Conservation (phyloP, 2,797 vertebrate species). For the Gouania willdenowi region DNA sequence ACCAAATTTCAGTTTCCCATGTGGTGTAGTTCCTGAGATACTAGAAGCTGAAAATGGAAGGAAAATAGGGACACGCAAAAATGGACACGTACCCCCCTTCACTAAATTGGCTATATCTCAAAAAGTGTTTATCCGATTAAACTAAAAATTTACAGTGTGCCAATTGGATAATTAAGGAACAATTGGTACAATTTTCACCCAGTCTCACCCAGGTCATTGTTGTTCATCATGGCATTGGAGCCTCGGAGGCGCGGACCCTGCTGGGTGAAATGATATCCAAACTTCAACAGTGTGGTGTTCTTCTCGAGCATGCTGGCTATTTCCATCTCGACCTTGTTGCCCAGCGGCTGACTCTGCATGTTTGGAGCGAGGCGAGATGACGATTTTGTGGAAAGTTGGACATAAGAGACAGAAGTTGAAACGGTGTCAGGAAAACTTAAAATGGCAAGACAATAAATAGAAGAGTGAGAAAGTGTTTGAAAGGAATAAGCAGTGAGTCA, state of each 20-base stretch:
- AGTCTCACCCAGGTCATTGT: slow-evolving; percentile 97
- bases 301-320: slow-evolving; percentile 97
- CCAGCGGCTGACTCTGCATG: slow-evolving; percentile 93
- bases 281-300: slow-evolving; percentile 89
- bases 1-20: too few relatives aligned
- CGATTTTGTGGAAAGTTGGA: too few relatives aligned
- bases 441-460: neutral
- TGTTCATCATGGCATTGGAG: slow-evolving; percentile 97
- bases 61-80: too few relatives aligned
- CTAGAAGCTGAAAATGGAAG: too few relatives aligned
- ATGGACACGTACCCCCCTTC: too few relatives aligned
- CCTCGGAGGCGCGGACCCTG: slow-evolving; percentile 93
- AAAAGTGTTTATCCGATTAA: too few relatives aligned
- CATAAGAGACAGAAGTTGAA: neutral
- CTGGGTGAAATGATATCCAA: slow-evolving; percentile 97
- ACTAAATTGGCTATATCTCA: too few relatives aligned
- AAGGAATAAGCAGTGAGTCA: neutral
- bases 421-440: neutral
- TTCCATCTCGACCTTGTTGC: slow-evolving; percentile 99
- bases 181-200: too few relatives aligned
- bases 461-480: too few relatives aligned
- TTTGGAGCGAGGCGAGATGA: neutral
- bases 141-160: too few relatives aligned
- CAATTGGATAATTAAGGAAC: too few relatives aligned
- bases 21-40: too few relatives aligned